phyloP scores from a whole-genome alignment of 2,113 vertebrate species.

The Stomatorhinus ivindoensis region DNA sequence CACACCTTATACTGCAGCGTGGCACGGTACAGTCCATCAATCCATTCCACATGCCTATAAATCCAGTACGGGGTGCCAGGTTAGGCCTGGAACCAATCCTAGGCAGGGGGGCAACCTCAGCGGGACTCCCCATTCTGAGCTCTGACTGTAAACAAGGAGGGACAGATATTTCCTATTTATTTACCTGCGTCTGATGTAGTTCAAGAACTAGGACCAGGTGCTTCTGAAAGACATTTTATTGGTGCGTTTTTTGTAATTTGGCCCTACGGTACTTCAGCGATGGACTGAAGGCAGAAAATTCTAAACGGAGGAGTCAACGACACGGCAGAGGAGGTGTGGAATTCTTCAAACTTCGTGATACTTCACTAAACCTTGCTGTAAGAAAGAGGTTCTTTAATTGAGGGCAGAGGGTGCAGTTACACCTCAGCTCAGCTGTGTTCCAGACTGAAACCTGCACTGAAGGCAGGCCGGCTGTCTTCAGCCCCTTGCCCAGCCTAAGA shows the following conservation, averaged over 20 bases:
- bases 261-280: background rate
- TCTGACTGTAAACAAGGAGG: background rate
- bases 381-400: background rate
- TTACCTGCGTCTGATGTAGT: no score
- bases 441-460: background rate
- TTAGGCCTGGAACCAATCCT: background rate
- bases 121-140: background rate
- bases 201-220: background rate
- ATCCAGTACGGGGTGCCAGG: background rate
- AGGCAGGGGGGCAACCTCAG: background rate
- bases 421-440: background rate
- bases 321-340: background rate
- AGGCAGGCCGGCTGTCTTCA: background rate
- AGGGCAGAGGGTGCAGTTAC: background rate
- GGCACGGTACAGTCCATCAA: background rate
- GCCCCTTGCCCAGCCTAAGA: background rate
- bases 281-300: background rate
- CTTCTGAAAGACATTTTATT: background rate
- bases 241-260: background rate
- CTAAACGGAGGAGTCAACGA: background rate
- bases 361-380: background rate
- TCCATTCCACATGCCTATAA: background rate
- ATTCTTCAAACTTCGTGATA: background rate
- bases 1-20: background rate
- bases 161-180: background rate